Base-by-base conservation (phyloP, 2,888 invertebrate species). In the Myopa testacea region DNA sequence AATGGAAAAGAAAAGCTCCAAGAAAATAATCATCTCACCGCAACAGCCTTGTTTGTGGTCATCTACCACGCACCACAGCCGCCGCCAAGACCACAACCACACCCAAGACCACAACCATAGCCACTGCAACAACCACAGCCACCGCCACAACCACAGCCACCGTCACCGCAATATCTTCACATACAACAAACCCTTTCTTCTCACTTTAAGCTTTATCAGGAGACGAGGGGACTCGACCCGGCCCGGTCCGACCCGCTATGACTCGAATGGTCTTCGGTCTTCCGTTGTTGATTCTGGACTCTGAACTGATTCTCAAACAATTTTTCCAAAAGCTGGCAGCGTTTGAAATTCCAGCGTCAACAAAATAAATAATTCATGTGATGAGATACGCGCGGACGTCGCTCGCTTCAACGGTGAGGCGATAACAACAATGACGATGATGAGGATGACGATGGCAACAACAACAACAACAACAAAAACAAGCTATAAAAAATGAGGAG, bases 311-410 rank as follows among this genome's bases (percentile, higher is more conserved):
- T 74, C 65, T 74, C 74, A 65, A 65, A 74, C 63, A 65, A 52
- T 38, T 65, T 73, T 68, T 75, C 38, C 68, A 75, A 75, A 60
- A 16, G 52, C 75, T 69, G 38, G 68, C 60, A 75, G 75, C 75
- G 45, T 34, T 60, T 60, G 19, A 75, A 75, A 75, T 75, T 75
- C 75, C 75, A 75, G 68, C 68, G n/a, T 45, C 68, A 60, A 75
- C 68, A 60, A 75, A 69, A 75, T 75, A 69, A 75, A 75, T 75
- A 75, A 75, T 75, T 75, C 75, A 69, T 75, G 75, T 34, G 75
- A 75, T 75, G 75, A 60, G 75, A 75, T 74, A 69, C 68, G 69
- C 55, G 60, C 40, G 40, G 69, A 69, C 19, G 26, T 37, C 60
- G 26, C n/a, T 34, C 58, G 60, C 7, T 34, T 26, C 7, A 45